Evolutionary conservation across 2,113 vertebrate species (phyloP).

Genomic region (Phycodurus eques): DNA sequence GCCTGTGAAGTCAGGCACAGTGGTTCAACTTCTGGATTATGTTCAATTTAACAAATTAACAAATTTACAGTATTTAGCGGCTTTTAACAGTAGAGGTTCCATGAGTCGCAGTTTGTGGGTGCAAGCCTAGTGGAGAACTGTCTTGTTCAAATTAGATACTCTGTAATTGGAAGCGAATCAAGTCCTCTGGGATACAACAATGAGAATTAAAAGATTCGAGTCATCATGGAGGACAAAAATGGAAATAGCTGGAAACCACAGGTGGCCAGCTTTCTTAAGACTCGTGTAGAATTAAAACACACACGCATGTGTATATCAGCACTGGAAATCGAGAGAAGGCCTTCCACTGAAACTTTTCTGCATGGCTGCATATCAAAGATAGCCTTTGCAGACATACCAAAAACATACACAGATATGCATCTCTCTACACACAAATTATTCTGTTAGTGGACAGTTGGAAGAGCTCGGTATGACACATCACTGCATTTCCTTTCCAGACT

Average conservation of each 20-base stretch:
- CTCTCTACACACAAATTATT: slow-evolving; percentile 1
- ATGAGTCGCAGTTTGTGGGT: slow-evolving; percentile 3
- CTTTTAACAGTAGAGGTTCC: neutral
- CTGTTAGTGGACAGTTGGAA: slow-evolving; percentile 26
- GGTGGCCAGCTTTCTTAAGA: slow-evolving; percentile 23
- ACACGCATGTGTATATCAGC: slow-evolving; percentile 38
- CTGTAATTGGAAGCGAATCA: slow-evolving; percentile 33
- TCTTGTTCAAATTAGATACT: slow-evolving; percentile 35
- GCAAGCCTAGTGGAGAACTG: neutral
- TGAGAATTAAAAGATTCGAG: slow-evolving; percentile 31
- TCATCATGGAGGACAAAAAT: slow-evolving; percentile 26
- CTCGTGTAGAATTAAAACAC: slow-evolving; percentile 38
- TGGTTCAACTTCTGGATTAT: neutral
- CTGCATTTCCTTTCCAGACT: slow-evolving; percentile 42
- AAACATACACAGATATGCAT: slow-evolving; percentile 22
- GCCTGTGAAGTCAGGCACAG: neutral
- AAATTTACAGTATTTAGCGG: neutral
- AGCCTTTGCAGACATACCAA: neutral
- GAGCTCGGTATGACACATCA: slow-evolving; percentile 43
- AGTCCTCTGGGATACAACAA: slow-evolving; percentile 25
- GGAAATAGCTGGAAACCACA: slow-evolving; percentile 40
- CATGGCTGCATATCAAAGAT: slow-evolving; percentile 28
- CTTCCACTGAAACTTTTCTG: slow-evolving; percentile 26
- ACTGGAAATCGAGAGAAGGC: slow-evolving; percentile 23
- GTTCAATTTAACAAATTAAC: neutral